Evolutionary conservation across 2,797 vertebrate species (phyloP), one percentile per base, ranked within the genome.

Genomic region (Dicrostonyx torquatus): DNA sequence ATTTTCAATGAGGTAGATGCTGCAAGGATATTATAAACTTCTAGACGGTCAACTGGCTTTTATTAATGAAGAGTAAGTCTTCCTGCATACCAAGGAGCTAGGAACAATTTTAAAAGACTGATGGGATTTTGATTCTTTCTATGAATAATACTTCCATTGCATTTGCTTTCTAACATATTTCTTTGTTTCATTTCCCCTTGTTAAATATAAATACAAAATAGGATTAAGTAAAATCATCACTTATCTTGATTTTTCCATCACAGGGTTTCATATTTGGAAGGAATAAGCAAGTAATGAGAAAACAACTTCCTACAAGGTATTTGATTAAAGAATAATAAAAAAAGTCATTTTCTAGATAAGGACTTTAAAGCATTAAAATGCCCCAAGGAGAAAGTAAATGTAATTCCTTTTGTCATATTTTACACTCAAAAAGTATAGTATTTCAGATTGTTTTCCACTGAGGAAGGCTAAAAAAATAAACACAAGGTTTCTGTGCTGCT

Each of bases 11-110:
- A 96, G 76, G 90, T 50, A 92, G 2, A 14, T 55, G 93, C 13
- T 0, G 45, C 93, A 97, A 98, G 95, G 93, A 97, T 97, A 97
- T 4, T 90, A 85, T 90, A 96, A 97, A 97, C 87, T 96, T 97
- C 94, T 84, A 0, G 87, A 94, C 97, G 83, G 89, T 94, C 83
- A 97, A 85, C 97, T 97, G 95, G 96, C 75, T 97, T 94, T 94
- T 93, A 82, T 70, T 89, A 29, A 80, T 13, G 0, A 82, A 96
- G 96, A 86, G 90, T 95, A 89, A 89, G 43, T 40, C 31, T 86
- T 70, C 17, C 48, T 62, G 3, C 60, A 31, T 73, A 53, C 22
- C 4, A 43, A 60, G 72, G 70, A 77, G 13, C 20, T 70, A 83
- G 48, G 76, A 73, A 78, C 3, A 86, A 91, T 90, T 93, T 62